Evolutionary conservation across 2,888 invertebrate genomes (phyloP).

Genomic region (Carpatolechia fugitivella): DNA sequence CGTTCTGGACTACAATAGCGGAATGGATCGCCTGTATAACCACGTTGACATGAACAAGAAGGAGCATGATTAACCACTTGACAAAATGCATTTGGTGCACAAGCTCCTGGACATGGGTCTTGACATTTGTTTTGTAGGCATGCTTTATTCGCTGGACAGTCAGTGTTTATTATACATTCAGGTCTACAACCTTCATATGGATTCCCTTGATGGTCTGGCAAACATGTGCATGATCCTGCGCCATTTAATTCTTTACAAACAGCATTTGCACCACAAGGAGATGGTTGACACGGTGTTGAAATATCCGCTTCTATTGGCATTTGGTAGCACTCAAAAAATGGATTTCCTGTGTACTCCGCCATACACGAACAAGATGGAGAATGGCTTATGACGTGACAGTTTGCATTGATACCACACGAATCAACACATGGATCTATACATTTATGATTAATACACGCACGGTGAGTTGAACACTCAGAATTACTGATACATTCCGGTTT

Average conservation of each 20-base stretch:
- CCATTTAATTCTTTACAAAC: conserved; percentile 80
- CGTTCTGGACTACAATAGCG: conserved; percentile 78
- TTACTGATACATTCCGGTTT: conserved; percentile 89
- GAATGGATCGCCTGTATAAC: conserved; percentile 88
- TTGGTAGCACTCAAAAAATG: conserved; percentile 82
- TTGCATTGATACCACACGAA: conserved; percentile 85
- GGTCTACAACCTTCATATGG: conserved; percentile 88
- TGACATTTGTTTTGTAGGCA: conserved; percentile 85
- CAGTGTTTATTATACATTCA: conserved; percentile 84
- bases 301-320: conserved; percentile 56
- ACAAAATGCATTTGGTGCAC: conserved; percentile 87
- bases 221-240: conserved; percentile 84
- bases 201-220: conserved; percentile 85
- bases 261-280: conserved; percentile 84
- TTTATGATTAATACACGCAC: conserved; percentile 87
- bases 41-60: conserved; percentile 82
- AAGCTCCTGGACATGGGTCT: conserved; percentile 88
- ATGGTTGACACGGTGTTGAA: conserved; percentile 79
- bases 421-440: conserved; percentile 87
- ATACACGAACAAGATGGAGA: conserved; percentile 85
- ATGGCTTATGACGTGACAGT: conserved; percentile 87
- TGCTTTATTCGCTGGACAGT: conserved; percentile 84
- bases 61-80: conserved; percentile 86
- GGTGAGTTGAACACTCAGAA: conserved; percentile 83
- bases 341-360: conserved; percentile 85